Evolutionary conservation across 2,797 vertebrate genomes (phyloP).

Genomic region (Mallotus villosus): DNA sequence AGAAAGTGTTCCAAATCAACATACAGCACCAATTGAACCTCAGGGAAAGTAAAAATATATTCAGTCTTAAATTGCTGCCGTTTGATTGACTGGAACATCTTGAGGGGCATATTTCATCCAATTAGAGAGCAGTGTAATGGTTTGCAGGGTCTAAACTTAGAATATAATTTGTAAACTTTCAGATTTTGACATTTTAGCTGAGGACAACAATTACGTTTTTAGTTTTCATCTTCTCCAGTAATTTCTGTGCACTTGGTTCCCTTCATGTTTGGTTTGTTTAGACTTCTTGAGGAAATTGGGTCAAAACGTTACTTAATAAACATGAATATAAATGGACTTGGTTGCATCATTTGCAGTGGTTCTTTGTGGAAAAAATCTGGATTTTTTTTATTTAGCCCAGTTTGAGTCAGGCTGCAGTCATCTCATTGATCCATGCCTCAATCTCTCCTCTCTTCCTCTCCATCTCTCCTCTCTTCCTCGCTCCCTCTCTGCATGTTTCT

Average conservation of each 20-base stretch:
- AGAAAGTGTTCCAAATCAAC: not conserved
- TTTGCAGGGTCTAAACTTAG: constrained; percentile 21
- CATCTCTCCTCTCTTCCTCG: constrained; percentile 33
- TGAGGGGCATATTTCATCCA: constrained; percentile 26
- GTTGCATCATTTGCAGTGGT: constrained; percentile 4
- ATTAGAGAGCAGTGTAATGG: constrained; percentile 24
- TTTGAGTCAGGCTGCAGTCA: no score
- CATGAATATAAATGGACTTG: constrained; percentile 24
- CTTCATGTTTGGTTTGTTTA: constrained; percentile 37
- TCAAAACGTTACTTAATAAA: constrained; percentile 39
- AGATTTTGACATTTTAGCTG: constrained; percentile 31
- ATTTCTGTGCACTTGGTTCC: constrained; percentile 30
- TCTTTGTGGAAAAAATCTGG: constrained; percentile 11
- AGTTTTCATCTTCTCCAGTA: constrained; percentile 24
- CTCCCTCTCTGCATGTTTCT: constrained; percentile 46
- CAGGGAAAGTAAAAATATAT: not conserved
- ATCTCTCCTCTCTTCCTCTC: constrained; percentile 8
- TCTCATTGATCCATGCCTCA: not conserved
- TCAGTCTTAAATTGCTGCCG: not conserved
- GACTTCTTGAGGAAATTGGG: constrained; percentile 39
- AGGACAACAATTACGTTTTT: constrained; percentile 45
- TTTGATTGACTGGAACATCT: constrained; percentile 18
- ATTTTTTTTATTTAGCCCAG: not conserved
- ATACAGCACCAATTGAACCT: not conserved
- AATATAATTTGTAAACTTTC: constrained; percentile 47